phyloP scores from a whole-genome alignment of 2,797 vertebrate genomes.

The Typhlichthys eigenmanni region DNA sequence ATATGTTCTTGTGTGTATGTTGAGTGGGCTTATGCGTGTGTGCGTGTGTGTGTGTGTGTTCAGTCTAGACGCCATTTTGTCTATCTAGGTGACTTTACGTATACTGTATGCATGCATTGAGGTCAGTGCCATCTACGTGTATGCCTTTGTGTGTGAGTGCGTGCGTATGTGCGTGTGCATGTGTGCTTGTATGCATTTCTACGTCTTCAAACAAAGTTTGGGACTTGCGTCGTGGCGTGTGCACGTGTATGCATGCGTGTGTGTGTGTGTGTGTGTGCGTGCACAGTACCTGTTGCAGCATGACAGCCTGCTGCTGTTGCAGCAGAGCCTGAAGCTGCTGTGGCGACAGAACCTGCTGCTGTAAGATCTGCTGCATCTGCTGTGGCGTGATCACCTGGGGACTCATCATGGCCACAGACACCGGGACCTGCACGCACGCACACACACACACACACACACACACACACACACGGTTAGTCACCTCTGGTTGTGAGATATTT shows the following conservation, averaged over 20 bases:
- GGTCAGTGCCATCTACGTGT: background rate
- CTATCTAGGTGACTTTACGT: too few species aligned
- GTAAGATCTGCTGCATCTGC: slow-evolving; percentile 99
- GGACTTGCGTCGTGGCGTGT: background rate
- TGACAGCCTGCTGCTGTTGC: slow-evolving; percentile 98
- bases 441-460: too few species aligned
- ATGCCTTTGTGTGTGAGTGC: background rate
- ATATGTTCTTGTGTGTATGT: background rate
- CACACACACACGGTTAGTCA: slow-evolving; percentile 2
- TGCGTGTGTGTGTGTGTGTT: background rate
- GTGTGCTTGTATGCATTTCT: slow-evolving; percentile 3
- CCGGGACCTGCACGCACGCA: slow-evolving; percentile 85
- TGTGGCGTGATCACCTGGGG: slow-evolving; percentile 99
- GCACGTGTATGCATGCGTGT: slow-evolving; percentile 1
- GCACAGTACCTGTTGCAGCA: slow-evolving; percentile 94
- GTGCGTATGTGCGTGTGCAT: slow-evolving; percentile 5
- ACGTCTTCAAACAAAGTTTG: background rate
- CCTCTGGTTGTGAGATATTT: slow-evolving; percentile 10
- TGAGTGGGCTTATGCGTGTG: background rate
- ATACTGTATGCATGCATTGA: too few species aligned
- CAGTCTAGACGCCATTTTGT: background rate
- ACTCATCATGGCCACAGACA: slow-evolving; percentile 99
- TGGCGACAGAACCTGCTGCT: slow-evolving; percentile 98
- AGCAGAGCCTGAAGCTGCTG: slow-evolving; percentile 98
- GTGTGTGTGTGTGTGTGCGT: slow-evolving; percentile 12